phyloP scores from a whole-genome alignment of 2,113 vertebrate species.

The Oreocharis arfaki region DNA sequence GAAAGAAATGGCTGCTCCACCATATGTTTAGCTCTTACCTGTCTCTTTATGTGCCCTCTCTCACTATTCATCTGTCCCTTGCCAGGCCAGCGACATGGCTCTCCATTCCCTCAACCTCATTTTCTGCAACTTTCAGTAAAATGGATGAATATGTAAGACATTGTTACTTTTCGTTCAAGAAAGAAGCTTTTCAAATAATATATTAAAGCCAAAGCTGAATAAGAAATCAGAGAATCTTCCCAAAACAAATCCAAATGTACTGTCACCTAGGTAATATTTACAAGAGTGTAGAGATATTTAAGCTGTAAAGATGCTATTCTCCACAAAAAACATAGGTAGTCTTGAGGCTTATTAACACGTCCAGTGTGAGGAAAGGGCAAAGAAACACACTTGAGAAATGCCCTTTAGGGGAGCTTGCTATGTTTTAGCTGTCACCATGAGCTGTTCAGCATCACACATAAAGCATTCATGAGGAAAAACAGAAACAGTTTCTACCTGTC shows the following conservation, averaged over 20 bases:
- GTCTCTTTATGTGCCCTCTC: neutral
- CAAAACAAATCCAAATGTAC: neutral
- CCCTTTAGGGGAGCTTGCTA: neutral
- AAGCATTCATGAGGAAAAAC: conserved; percentile 37
- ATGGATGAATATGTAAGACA: neutral
- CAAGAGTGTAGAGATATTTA: neutral
- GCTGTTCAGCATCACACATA: neutral
- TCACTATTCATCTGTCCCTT: neutral
- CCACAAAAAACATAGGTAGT: neutral
- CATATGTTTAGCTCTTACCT: neutral
- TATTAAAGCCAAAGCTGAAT: neutral
- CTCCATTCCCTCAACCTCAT: neutral
- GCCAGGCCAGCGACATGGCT: neutral
- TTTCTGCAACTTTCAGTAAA: neutral
- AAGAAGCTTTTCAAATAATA: neutral
- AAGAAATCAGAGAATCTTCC: neutral
- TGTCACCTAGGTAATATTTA: neutral
- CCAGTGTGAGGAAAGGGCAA: neutral
- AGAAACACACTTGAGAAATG: conserved; percentile 1
- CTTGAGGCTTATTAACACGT: conserved; percentile 11
- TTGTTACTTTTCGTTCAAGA: neutral
- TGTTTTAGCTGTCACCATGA: neutral
- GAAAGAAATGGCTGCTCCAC: neutral
- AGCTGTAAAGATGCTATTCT: neutral
- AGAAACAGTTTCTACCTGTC: conserved; percentile 49